Evolutionary conservation across 2,797 vertebrate species (phyloP), one percentile per base, ranked within the genome.

Genomic region (Semotilus atromaculatus): DNA sequence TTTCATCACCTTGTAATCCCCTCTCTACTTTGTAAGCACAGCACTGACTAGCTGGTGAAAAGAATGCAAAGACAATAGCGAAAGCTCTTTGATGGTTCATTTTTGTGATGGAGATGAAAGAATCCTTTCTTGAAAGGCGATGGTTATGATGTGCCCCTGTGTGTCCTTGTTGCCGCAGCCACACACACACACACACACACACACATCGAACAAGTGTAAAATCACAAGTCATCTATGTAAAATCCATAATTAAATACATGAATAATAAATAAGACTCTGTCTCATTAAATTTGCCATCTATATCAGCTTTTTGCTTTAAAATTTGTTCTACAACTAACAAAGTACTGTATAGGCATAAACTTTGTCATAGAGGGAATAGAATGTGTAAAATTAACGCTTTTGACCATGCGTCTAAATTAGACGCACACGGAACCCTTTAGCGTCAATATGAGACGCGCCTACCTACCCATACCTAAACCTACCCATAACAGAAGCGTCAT

Each of bases 1-100:
- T 87, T 84, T 86, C 81, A 88, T 86, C 85, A 77, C 78, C 45
- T 86, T 87, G 82, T 88, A 88, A 86, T 88, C 84, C 83, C 70
- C 53, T 79, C 38, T 81, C 86, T 88, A 82, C 86, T 89, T 86
- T 86, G 82, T 83, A 89, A 73, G 86, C 82, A 34, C 38, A 40
- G 75, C 85, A 82, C 40, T 62, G 60, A 72, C 23, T 72, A 58
- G 80, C 86, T 82, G 86, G 78, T 86, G 81, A 88, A 68, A 81
- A 80, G 84, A 87, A 89, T 55, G 73, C 80, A 84, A 64, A 64
- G 36, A 75, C 81, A 82, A 86, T 86, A 82, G 64, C 21, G 3
- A 38, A 48, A 80, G 51, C 81, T 84, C 73, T 70, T 84, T 70
- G 86, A 87, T 86, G 82, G 58, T 66, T 84, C 79, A 29, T 83